Percentiles rank a stretch among this genome's conserved stretches.
Conservation (phyloP, 2,888 invertebrate species). For the Mesorhabditis belari region DNA sequence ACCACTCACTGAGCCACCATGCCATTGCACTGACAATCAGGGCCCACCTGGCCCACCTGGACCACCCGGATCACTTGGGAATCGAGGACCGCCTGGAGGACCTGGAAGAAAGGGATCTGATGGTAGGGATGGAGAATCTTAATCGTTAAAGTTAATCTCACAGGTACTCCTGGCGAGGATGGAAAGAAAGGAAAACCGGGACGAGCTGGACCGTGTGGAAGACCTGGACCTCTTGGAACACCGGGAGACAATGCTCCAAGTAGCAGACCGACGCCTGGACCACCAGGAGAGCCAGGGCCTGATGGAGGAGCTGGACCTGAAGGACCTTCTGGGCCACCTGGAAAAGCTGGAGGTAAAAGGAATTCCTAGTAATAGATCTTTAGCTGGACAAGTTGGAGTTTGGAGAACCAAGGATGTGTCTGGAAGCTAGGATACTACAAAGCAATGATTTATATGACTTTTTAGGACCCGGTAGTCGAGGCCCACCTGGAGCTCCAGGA, state of each 20-base stretch:
- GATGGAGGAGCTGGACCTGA: not conserved
- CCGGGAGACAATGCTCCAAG: not conserved
- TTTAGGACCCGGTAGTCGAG: too few relatives aligned
- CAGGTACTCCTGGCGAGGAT: not conserved
- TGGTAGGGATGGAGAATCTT: not conserved
- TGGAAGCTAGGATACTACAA: too few relatives aligned
- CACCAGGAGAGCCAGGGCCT: not conserved
- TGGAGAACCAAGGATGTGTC: too few relatives aligned
- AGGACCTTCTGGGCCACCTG: not conserved
- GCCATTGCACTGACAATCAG: not conserved
- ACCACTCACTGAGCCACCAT: constrained; percentile 33
- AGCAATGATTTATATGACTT: too few relatives aligned
- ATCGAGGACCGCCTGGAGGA: not conserved
- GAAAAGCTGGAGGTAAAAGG: not conserved
- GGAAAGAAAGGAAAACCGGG: not conserved
- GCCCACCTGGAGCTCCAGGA: too few relatives aligned
- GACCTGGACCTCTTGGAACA: not conserved
- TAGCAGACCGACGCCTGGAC: not conserved
- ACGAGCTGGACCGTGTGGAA: not conserved
- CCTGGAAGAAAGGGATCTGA: not conserved
- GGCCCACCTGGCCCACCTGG: not conserved
- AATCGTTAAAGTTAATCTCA: not conserved
- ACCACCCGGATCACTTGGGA: not conserved
- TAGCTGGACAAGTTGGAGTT: too few relatives aligned
- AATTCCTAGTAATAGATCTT: too few relatives aligned